A percentile compares a stretch with the other conserved stretches of the same genome.
These are phyloP conservation scores for Loris lydekkerianus DNA, from an alignment of 2,797 vertebrate species.

Conservation along the genomic window DNA sequence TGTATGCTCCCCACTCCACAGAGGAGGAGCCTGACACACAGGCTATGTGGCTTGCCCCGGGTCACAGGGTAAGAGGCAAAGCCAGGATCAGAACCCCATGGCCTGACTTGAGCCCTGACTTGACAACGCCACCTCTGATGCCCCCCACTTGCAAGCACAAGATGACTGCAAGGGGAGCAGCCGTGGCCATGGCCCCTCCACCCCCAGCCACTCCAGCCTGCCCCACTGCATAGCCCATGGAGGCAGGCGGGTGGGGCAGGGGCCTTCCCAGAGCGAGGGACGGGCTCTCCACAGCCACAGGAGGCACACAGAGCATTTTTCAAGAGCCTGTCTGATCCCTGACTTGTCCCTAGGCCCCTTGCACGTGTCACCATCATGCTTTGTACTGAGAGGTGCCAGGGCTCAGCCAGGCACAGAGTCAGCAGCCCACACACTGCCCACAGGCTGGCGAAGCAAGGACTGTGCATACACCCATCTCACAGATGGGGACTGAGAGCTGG, in stretches of 20 bases:
- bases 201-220: too few species aligned
- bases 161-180: too few species aligned
- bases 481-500: not conserved
- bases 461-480: not conserved
- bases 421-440: fast-evolving
- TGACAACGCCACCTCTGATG: too few species aligned
- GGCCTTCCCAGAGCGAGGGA: not conserved
- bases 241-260: not conserved
- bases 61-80: not conserved
- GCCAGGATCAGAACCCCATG: not conserved
- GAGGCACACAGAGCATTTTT: not conserved
- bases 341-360: not conserved
- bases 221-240: not conserved
- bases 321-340: not conserved
- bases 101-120: not conserved
- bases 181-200: not conserved
- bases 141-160: fast-evolving
- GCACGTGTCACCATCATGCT: not conserved
- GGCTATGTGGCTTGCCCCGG: not conserved
- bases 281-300: not conserved
- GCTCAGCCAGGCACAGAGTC: not conserved
- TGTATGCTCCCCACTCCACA: not conserved
- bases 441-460: not conserved
- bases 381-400: not conserved
- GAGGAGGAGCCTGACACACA: not conserved